A percentile compares a stretch with the other conserved stretches of the same genome.
phyloP scores from a whole-genome alignment of 2,113 vertebrate genomes.

The Chionomys nivalis region DNA sequence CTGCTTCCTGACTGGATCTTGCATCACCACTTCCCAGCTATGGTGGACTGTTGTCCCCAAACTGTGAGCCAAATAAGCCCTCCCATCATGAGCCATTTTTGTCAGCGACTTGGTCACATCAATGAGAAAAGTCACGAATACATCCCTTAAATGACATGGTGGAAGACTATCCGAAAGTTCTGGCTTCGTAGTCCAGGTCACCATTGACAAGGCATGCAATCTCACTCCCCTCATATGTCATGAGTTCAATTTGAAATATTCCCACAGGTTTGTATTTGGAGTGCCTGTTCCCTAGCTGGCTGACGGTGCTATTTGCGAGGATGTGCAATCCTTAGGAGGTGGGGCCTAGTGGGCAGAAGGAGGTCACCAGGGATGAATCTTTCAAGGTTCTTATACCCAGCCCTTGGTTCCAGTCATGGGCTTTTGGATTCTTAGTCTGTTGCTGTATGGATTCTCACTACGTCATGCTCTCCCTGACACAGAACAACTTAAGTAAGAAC shows the following conservation, averaged over 20 bases:
- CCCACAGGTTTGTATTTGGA: not conserved
- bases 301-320: not conserved
- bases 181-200: not conserved
- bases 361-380: not conserved
- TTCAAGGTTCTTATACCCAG: not conserved
- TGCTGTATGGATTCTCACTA: too few relatives aligned
- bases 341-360: not conserved
- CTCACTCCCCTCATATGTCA: not conserved
- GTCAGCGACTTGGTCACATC: not conserved
- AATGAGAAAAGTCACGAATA: not conserved
- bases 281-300: not conserved
- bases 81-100: not conserved
- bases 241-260: not conserved
- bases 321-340: not conserved
- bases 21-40: not conserved
- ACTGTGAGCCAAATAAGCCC: not conserved
- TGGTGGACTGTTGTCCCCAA: not conserved
- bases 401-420: not conserved
- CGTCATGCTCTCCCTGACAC: not conserved
- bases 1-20: not conserved
- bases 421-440: not conserved
- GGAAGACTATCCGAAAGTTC: not conserved
- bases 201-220: not conserved
- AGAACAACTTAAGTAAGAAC: not conserved
- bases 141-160: not conserved